These are phyloP conservation scores for Cinclus cinclus DNA, from an alignment of 2,113 vertebrate species.

Conservation along the genomic window DNA sequence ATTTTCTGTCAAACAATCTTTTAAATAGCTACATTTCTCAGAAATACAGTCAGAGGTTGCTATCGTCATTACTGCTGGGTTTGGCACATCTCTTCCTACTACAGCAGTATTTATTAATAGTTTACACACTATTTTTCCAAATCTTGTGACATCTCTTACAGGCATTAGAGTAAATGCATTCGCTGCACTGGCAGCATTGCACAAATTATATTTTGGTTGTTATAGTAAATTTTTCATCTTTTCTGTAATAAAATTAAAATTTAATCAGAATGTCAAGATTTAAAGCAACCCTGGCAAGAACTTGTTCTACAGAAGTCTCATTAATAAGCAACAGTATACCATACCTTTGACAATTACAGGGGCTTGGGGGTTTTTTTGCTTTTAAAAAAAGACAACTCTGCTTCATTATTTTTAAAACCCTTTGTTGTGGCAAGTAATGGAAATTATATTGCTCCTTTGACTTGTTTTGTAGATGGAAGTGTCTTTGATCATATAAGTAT, in stretches of 20 bases:
- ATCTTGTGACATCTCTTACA: not conserved
- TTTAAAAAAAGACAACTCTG: not conserved
- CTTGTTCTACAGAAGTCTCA: not conserved
- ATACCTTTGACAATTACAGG: not conserved
- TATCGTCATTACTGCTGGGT: not conserved
- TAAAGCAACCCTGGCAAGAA: not conserved
- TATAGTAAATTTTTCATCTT: not conserved
- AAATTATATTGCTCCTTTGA: not conserved
- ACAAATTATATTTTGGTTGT: not conserved
- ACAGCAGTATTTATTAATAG: not conserved
- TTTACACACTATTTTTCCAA: not conserved
- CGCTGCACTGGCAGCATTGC: not conserved
- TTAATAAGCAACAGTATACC: not conserved
- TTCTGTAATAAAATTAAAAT: constrained; percentile 1
- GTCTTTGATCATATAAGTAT: constrained; percentile 3
- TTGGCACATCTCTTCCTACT: not conserved
- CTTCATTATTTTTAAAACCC: constrained; percentile 2
- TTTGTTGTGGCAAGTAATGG: not conserved
- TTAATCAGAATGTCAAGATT: not conserved
- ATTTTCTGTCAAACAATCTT: not conserved
- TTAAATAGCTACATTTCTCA: not conserved
- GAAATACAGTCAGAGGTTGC: not conserved
- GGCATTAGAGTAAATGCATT: not conserved
- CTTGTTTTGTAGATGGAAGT: not conserved
- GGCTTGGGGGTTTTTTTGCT: not conserved